A percentile compares a stretch with the other conserved stretches of the same genome.
Evolutionary conservation across 2,888 invertebrate genomes (phyloP).

Genomic region (Ganaspis brasiliensis): DNA sequence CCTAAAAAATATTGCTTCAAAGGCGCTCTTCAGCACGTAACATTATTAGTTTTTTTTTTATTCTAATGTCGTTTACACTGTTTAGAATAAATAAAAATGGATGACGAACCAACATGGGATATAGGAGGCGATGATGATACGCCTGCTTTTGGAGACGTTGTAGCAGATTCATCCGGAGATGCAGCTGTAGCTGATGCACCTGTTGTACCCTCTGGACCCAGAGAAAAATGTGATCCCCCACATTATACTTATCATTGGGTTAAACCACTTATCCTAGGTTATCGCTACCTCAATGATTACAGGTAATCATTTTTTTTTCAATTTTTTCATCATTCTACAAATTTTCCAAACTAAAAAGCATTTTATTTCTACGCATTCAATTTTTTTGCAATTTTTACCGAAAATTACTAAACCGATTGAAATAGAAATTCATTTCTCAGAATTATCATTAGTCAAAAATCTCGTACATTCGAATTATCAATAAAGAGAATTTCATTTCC

Average conservation of each 20-base stretch:
- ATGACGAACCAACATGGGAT: constrained; percentile 73
- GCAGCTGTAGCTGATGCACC: constrained; percentile 76
- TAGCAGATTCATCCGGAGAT: constrained; percentile 79
- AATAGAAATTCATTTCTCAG: no score
- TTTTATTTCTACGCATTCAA: no score
- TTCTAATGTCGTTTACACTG: background rate
- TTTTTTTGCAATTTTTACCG: no score
- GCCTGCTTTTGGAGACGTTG: constrained; percentile 71
- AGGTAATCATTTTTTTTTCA: constrained; percentile 72
- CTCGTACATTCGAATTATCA: no score
- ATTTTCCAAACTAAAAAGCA: no score
- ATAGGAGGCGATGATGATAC: constrained; percentile 68
- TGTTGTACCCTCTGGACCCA: constrained; percentile 49
- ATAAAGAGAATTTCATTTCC: no score
- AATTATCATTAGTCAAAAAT: no score
- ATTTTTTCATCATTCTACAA: background rate
- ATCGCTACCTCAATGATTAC: constrained; percentile 92
- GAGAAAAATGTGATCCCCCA: constrained; percentile 85
- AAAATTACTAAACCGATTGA: no score
- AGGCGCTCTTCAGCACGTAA: no score
- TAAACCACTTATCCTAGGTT: constrained; percentile 91
- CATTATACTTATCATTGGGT: constrained; percentile 92
- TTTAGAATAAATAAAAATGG: constrained; percentile 64
- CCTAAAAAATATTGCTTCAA: no score
- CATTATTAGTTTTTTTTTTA: no score